Percentiles rank a stretch among this genome's conserved stretches.
Conservation (phyloP, 2,888 invertebrate species). For the Phalangium opilio region DNA sequence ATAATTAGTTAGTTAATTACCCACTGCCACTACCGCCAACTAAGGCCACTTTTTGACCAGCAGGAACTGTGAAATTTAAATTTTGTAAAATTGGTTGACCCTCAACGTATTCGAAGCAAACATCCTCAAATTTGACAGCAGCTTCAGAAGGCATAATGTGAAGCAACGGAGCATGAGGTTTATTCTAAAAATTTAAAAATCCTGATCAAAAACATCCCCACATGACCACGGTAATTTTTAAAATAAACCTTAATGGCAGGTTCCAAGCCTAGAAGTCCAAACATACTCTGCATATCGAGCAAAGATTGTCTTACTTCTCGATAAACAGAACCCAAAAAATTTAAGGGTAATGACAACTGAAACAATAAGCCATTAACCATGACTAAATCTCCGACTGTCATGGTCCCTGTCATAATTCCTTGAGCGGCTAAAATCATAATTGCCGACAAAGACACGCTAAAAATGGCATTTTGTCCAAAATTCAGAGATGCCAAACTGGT, state of each 20-base stretch:
- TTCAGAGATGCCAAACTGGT: slow-evolving; percentile 83
- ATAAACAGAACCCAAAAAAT: slow-evolving; percentile 95
- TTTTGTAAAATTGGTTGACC: slow-evolving; percentile 70
- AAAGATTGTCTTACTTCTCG: slow-evolving; percentile 91
- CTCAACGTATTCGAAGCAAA: slow-evolving; percentile 70
- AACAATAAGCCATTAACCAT: slow-evolving; percentile 97
- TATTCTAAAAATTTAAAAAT: slow-evolving; percentile 39
- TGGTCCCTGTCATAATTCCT: slow-evolving; percentile 67
- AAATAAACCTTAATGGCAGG: slow-evolving; percentile 60
- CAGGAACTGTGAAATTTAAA: slow-evolving; percentile 64
- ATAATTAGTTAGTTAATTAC: slow-evolving; percentile 33
- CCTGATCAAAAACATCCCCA: no score
- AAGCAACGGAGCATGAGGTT: slow-evolving; percentile 47
- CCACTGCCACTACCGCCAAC: slow-evolving; percentile 97
- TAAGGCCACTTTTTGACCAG: slow-evolving; percentile 90
- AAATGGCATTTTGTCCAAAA: slow-evolving; percentile 94
- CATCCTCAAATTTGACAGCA: slow-evolving; percentile 69
- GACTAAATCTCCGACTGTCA: slow-evolving; percentile 95
- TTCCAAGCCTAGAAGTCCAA: slow-evolving; percentile 78
- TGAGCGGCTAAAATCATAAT: slow-evolving; percentile 89
- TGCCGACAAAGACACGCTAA: slow-evolving; percentile 74
- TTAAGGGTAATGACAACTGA: slow-evolving; percentile 89
- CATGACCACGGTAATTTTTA: no score
- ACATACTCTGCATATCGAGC: slow-evolving; percentile 98
- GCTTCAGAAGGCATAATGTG: slow-evolving; percentile 49